A percentile compares a stretch with the other conserved stretches of the same genome.
Evolutionary conservation across 1,140 invertebrate genomes (phyloP).

Genomic region (Macrosteles quadrilineatus): DNA sequence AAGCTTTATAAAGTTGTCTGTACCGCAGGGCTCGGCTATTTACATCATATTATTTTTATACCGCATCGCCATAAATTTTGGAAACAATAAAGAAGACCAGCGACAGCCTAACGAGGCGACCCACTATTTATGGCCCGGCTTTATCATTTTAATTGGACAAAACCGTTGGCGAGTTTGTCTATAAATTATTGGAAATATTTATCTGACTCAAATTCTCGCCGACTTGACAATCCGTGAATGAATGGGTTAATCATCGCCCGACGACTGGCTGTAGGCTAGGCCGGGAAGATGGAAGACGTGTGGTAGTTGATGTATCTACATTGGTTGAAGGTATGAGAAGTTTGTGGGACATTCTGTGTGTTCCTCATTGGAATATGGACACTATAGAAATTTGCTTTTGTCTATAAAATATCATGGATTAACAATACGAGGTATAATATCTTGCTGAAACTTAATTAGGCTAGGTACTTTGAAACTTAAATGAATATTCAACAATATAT

Average conservation of each 20-base stretch:
- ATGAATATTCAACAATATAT: no score
- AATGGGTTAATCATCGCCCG: slow-evolving; percentile 18
- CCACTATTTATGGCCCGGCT: slow-evolving; percentile 14
- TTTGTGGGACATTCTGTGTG: no score
- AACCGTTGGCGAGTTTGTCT: slow-evolving; percentile 21
- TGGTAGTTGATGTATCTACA: no score
- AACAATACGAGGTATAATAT: no score
- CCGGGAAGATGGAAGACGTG: no score
- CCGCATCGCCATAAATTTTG: slow-evolving; percentile 22
- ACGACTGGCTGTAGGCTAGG: background rate
- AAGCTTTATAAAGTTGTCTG: slow-evolving; percentile 19
- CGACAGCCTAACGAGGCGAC: slow-evolving; percentile 2
- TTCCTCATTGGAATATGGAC: no score
- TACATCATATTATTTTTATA: slow-evolving; percentile 24
- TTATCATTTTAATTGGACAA: slow-evolving; percentile 27
- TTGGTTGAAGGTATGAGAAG: no score
- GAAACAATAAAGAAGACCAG: slow-evolving; percentile 20
- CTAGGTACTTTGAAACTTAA: no score
- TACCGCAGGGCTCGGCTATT: slow-evolving; percentile 4
- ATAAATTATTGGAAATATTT: slow-evolving; percentile 26
- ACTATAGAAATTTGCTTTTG: no score
- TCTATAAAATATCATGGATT: no score
- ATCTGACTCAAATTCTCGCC: slow-evolving; percentile 9
- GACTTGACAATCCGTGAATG: slow-evolving; percentile 19
- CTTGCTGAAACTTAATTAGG: no score